phyloP scores from a whole-genome alignment of 2,888 invertebrate species.

The Poecilus cupreus region DNA sequence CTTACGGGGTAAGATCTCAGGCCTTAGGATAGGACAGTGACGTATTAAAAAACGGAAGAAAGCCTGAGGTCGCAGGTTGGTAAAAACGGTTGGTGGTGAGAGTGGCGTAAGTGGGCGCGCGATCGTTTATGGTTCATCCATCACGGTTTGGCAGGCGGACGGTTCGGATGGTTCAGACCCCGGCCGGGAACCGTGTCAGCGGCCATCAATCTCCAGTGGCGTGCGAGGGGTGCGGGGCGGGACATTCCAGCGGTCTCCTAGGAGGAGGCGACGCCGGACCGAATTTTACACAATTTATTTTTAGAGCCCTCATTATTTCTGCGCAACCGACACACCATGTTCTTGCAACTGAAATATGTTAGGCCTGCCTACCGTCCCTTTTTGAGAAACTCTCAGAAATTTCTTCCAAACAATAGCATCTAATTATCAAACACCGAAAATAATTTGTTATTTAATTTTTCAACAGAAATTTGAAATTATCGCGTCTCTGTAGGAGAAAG shows the following conservation, averaged over 20 bases:
- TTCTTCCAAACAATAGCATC: not conserved
- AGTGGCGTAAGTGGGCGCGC: not conserved
- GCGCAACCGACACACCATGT: slow-evolving; percentile 18
- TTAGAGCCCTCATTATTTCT: slow-evolving; percentile 59
- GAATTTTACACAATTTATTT: slow-evolving; percentile 59
- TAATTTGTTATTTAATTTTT: no score
- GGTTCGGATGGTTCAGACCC: slow-evolving; percentile 31
- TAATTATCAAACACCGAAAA: slow-evolving; percentile 15
- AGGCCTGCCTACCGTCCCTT: slow-evolving; percentile 6
- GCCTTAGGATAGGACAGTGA: slow-evolving; percentile 52
- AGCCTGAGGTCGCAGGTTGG: not conserved
- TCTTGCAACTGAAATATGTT: slow-evolving; percentile 27
- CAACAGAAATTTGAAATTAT: not conserved
- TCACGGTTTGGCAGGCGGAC: slow-evolving; percentile 50
- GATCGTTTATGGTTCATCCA: slow-evolving; percentile 59
- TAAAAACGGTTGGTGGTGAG: slow-evolving; percentile 6
- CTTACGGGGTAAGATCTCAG: not conserved
- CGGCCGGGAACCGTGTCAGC: slow-evolving; percentile 10
- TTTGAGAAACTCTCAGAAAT: not conserved
- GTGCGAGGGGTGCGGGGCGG: not conserved
- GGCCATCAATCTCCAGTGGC: slow-evolving; percentile 55
- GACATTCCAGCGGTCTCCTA: slow-evolving; percentile 57
- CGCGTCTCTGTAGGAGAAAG: no score
- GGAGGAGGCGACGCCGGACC: slow-evolving; percentile 52
- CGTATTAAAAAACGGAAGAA: slow-evolving; percentile 48